Evolutionary conservation across 2,113 vertebrate species (phyloP).

Genomic region (Xenotilapia flavipinnis): DNA sequence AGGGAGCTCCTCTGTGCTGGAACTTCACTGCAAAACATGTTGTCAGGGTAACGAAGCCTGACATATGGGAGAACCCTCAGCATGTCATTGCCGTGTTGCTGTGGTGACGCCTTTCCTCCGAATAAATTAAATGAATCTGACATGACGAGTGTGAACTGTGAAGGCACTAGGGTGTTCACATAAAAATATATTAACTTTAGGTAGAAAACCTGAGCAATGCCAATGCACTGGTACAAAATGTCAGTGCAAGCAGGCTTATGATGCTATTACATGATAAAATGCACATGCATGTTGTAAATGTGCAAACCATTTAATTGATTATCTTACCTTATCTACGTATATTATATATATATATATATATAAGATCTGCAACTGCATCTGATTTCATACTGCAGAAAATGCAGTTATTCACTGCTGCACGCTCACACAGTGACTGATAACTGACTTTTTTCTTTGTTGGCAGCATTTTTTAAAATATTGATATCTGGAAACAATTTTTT

Average conservation of each 20-base stretch:
- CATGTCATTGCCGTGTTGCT: slow-evolving; percentile 14
- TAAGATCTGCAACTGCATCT: not conserved
- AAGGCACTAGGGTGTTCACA: not conserved
- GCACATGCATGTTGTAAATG: not conserved
- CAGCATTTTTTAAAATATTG: not conserved
- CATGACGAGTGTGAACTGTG: not conserved
- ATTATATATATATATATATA: not conserved
- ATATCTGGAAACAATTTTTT: not conserved
- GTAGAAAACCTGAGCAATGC: not conserved
- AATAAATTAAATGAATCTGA: not conserved
- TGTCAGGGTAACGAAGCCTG: slow-evolving; percentile 42
- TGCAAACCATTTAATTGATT: not conserved
- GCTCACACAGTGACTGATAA: not conserved
- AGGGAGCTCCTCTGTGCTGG: slow-evolving; percentile 24
- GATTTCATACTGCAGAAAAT: not conserved
- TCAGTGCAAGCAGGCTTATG: not conserved
- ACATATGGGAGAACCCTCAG: slow-evolving; percentile 25
- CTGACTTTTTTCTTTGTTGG: not conserved
- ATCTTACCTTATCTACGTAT: not conserved
- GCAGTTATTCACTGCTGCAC: not conserved
- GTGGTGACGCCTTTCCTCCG: slow-evolving; percentile 1
- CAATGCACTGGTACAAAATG: not conserved
- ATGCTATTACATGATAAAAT: not conserved
- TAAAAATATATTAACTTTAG: not conserved
- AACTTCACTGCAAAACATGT: slow-evolving; percentile 27